These are phyloP conservation scores for Ptychobarbus kaznakovi DNA, from an alignment of 2,797 vertebrate species.

Conservation along the genomic window DNA sequence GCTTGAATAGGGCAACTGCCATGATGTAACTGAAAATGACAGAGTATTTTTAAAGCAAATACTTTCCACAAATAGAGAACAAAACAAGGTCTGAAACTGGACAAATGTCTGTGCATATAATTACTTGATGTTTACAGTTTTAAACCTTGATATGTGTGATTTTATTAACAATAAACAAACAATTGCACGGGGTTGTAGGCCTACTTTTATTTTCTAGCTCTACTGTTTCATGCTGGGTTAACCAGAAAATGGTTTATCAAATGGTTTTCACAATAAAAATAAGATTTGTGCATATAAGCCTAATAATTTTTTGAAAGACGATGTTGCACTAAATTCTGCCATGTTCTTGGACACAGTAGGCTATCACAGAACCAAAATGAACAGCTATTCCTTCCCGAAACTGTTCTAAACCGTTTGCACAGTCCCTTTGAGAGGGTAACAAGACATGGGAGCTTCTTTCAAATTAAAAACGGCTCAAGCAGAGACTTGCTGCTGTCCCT, in stretches of 20 bases:
- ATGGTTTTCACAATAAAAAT: background rate
- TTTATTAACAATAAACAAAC: background rate
- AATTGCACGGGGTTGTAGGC: background rate
- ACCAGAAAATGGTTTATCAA: background rate
- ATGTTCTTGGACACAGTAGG: background rate
- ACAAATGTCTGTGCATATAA: background rate
- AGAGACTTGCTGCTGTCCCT: slow-evolving; percentile 35
- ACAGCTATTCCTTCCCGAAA: background rate
- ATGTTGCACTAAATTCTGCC: background rate
- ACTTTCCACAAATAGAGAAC: background rate
- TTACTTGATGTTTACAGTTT: background rate
- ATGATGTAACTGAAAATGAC: background rate
- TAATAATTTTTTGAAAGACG: background rate
- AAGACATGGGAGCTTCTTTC: slow-evolving; percentile 34
- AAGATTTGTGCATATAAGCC: too few relatives aligned
- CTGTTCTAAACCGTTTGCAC: background rate
- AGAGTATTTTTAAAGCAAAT: background rate
- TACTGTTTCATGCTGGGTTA: background rate
- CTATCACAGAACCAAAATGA: background rate
- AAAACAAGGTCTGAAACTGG: background rate
- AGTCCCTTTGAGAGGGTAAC: slow-evolving; percentile 14
- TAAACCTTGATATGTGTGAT: background rate
- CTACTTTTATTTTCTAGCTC: background rate
- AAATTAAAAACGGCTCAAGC: slow-evolving; percentile 49
- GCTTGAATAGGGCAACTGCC: background rate